These are phyloP conservation scores for Girardinichthys multiradiatus DNA, from an alignment of 2,113 vertebrate genomes.

Conservation along the genomic window DNA sequence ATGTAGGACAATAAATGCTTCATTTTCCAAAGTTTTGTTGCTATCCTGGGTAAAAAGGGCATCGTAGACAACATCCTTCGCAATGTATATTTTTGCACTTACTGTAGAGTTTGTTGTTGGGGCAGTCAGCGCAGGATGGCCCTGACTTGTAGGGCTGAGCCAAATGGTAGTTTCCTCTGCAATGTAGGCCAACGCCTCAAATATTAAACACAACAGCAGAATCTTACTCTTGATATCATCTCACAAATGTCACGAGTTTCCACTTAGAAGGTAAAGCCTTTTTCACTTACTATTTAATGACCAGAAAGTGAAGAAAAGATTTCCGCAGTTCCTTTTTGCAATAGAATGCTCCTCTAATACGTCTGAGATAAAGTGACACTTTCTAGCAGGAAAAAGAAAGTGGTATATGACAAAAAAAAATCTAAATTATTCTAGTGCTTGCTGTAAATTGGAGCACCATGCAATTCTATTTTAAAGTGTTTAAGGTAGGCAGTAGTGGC, in stretches of 20 bases:
- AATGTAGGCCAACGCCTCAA: conserved; percentile 39
- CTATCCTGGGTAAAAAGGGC: no score
- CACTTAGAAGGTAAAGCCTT: neutral
- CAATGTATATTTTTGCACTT: conserved; percentile 35
- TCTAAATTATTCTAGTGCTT: no score
- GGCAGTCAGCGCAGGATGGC: conserved; percentile 60
- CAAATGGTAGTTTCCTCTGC: conserved; percentile 63
- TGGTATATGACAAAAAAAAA: neutral
- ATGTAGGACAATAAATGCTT: no score
- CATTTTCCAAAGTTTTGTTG: no score
- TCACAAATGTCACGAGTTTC: neutral
- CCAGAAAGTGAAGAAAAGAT: neutral
- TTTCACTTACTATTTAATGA: conserved; percentile 7
- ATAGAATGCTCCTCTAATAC: no score
- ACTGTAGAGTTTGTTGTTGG: conserved; percentile 69
- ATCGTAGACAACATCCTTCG: neutral
- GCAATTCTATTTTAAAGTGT: neutral
- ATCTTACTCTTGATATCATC: neutral
- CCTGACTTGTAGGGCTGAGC: conserved; percentile 56
- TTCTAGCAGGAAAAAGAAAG: neutral
- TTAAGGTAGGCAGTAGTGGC: conserved; percentile 77
- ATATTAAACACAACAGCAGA: conserved; percentile 30
- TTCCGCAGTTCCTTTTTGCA: neutral
- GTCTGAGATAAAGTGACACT: no score
- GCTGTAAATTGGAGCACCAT: neutral